Evolutionary conservation across 2,113 vertebrate species (phyloP), one percentile per base, ranked within the genome.

Genomic region (Leptobrachium ailaonicum): DNA sequence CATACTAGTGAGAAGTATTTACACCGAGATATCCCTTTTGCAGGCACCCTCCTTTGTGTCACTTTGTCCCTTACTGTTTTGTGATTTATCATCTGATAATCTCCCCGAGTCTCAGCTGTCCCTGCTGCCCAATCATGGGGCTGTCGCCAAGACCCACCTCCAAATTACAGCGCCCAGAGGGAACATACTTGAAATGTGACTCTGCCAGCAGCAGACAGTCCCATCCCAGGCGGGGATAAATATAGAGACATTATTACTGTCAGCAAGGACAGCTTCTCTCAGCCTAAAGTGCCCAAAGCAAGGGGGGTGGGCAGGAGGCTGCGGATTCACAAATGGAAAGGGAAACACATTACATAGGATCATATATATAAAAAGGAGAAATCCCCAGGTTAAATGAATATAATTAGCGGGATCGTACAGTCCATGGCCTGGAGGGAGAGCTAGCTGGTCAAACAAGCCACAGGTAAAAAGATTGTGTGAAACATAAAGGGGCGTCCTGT

Each of bases 31-130:
- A 13, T 32, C 9, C n/a, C 32, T 63, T 2, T 58, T 54, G 41
- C 41, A 14, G 1, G 70, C 62, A 66, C 50, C n/a, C 71, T 68
- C 7, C 50, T 62, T 12, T 6, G 41, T 80, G 78, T 67, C 71
- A 80, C 63, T 58, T 67, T 80, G 71, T 54, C 71, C 62, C 54
- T 6, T 47, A 32, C 44, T 40, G 47, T 41, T 44, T 6, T 2
- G 32, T 75, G 72, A 81, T 69, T 75, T 74, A 81, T 69, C 71
- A 44, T 47, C 54, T 74, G 79, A 74, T 68, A 80, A 80, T 68
- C 71, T 69, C 12, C 2, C 10, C 62, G 32, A 14, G 11, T 45
- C 20, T 47, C 66, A n/a, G 7, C 58, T 66, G 62, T 47, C 70
- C 13, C 4, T 41, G 53, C 9, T 32, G 13, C 6, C 76, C 76